Base-by-base conservation (phyloP, 2,888 invertebrate species). In the Panopea generosa region DNA sequence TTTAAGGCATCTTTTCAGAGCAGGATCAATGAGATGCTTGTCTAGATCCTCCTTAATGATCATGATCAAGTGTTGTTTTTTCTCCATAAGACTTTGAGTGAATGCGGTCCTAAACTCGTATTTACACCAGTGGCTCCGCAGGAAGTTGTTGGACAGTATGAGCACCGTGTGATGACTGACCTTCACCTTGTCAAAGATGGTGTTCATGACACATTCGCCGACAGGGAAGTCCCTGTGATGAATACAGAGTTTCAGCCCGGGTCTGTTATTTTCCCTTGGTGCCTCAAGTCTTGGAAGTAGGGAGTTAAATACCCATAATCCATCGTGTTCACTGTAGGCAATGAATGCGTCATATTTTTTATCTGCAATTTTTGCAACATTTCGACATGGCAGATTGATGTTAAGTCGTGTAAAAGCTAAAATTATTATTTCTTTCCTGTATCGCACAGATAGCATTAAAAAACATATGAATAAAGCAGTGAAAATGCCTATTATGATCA, bases 121-220 rank as follows among this genome's bases (percentile, higher is more conserved):
- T 73, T 96, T 95, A 90, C 96, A 96, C 97, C 97, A 98, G 92
- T 97, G 97, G 68, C 96, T 97, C 93, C 96, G 96, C 87, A 97
- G 95, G 92, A 97, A 97, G 93, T 97, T 96, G 91, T 96, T 96
- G 77, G 97, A 97, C 60, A 98, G 94, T 83, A 97, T 95, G 94
- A 97, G 95, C 87, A 98, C 96, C 75, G 97, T 97, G 80, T 97
- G 94, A 73, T 96, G 95, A 77, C 96, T 96, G 47, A 96, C 95
- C 92, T 97, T 96, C 53, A 97, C 96, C 63, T 97, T 97, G 91
- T 96, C 96, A 89, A 96, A 95, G 89, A 98, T 96, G 78, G 97
- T 96, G 92, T 97, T 97, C 66, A 96, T 95, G 82, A 97, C 95
- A 93, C 86, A 78, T 18, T 89, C 89, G 4, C 90, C 84, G 9